Evolutionary conservation across 2,888 invertebrate genomes (phyloP).

Genomic region (Agriopis leucophaearia): DNA sequence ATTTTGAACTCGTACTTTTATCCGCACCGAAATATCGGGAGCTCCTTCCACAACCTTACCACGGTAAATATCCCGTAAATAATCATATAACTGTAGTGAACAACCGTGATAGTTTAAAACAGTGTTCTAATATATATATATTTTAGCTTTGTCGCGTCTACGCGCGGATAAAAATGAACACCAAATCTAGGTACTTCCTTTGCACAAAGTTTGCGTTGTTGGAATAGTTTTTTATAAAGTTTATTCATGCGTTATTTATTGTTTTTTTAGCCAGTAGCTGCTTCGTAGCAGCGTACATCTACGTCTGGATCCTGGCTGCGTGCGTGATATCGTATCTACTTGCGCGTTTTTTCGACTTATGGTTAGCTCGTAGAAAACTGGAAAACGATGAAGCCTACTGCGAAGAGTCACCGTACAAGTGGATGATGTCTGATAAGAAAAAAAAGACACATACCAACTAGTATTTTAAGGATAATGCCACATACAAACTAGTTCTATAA

Average conservation of each 20-base stretch:
- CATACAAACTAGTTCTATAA: background rate
- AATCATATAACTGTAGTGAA: too few relatives aligned
- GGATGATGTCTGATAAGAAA: background rate
- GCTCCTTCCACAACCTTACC: too few relatives aligned
- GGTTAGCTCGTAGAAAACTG: background rate
- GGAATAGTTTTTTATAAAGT: too few relatives aligned
- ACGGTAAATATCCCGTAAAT: too few relatives aligned
- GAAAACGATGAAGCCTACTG: background rate
- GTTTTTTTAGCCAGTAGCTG: background rate
- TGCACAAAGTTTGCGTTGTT: too few relatives aligned
- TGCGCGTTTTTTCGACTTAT: background rate
- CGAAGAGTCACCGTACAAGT: background rate
- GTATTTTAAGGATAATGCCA: background rate
- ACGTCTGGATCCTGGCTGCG: background rate
- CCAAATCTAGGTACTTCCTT: too few relatives aligned
- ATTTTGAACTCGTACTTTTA: too few relatives aligned
- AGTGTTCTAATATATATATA: too few relatives aligned
- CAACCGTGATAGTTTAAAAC: too few relatives aligned
- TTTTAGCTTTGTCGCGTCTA: too few relatives aligned
- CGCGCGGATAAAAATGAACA: too few relatives aligned
- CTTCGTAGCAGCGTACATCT: constrained; percentile 4
- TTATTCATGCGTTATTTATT: background rate
- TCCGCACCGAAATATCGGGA: too few relatives aligned
- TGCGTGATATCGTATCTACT: background rate
- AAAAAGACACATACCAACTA: background rate